A percentile compares a stretch with the other conserved stretches of the same genome.
Evolutionary conservation across 2,113 vertebrate genomes (phyloP).

Genomic region (Tichodroma muraria): DNA sequence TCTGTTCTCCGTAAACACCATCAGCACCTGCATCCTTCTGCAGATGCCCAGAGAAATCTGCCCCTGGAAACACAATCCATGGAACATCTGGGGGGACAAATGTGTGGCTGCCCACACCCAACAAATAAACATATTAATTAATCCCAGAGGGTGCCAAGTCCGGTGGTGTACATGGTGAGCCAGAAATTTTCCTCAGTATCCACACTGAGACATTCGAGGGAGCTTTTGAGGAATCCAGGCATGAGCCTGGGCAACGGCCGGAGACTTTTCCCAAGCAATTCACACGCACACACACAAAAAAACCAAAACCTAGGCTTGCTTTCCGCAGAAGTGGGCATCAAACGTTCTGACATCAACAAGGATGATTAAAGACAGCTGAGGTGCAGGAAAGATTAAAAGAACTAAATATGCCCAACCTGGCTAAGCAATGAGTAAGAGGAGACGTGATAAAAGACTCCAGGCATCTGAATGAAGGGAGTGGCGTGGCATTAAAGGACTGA

Average conservation of each 20-base stretch:
- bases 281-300: background rate
- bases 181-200: background rate
- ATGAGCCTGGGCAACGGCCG: background rate
- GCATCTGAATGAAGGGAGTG: slow-evolving; percentile 56
- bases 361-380: slow-evolving; percentile 57
- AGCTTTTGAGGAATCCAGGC: slow-evolving; percentile 28
- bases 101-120: background rate
- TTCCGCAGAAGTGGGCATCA: slow-evolving; percentile 37
- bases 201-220: background rate
- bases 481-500: slow-evolving; percentile 42
- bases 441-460: slow-evolving; percentile 51
- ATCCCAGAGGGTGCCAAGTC: background rate
- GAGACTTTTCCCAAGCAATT: slow-evolving; percentile 1
- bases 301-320: background rate
- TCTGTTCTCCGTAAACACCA: background rate
- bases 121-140: background rate
- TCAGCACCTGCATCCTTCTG: background rate
- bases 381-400: slow-evolving; percentile 58
- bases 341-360: slow-evolving; percentile 51
- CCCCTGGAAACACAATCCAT: background rate
- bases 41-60: background rate
- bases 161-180: background rate
- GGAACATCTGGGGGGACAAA: background rate
- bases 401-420: slow-evolving; percentile 54
- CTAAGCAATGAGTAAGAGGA: slow-evolving; percentile 53